Conservation (phyloP, 2,797 vertebrate species). For the Danio albolineatus region DNA sequence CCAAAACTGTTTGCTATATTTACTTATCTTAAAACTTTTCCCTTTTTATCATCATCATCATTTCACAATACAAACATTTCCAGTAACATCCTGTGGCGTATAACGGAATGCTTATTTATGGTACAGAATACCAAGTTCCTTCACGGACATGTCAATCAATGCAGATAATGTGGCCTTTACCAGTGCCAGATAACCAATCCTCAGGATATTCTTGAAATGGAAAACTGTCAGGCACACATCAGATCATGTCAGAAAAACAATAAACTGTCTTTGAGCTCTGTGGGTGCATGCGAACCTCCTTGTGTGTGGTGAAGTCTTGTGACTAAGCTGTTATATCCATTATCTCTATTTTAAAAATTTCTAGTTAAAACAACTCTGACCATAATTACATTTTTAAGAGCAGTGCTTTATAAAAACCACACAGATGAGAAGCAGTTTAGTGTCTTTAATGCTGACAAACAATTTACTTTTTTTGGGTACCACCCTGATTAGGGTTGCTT, state of each 20-base stretch:
- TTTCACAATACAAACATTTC: neutral
- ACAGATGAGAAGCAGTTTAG: neutral
- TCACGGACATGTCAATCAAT: neutral
- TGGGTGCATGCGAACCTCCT: neutral
- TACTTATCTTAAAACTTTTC: neutral
- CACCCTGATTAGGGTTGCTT: no score
- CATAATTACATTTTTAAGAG: neutral
- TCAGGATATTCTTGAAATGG: neutral
- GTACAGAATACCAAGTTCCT: neutral
- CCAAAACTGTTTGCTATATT: no score
- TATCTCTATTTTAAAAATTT: neutral
- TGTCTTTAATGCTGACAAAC: neutral
- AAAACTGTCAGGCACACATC: neutral
- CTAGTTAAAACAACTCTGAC: conserved; percentile 2
- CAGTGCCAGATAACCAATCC: neutral
- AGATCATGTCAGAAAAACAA: neutral
- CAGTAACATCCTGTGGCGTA: neutral
- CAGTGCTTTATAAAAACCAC: neutral
- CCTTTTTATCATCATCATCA: no score
- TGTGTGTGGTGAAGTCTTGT: neutral
- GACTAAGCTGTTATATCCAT: neutral
- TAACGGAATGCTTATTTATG: neutral
- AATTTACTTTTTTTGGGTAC: no score
- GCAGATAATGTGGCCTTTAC: neutral
- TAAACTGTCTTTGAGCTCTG: neutral